phyloP scores from a whole-genome alignment of 2,113 vertebrate species.

The Actenoides hombroni region DNA sequence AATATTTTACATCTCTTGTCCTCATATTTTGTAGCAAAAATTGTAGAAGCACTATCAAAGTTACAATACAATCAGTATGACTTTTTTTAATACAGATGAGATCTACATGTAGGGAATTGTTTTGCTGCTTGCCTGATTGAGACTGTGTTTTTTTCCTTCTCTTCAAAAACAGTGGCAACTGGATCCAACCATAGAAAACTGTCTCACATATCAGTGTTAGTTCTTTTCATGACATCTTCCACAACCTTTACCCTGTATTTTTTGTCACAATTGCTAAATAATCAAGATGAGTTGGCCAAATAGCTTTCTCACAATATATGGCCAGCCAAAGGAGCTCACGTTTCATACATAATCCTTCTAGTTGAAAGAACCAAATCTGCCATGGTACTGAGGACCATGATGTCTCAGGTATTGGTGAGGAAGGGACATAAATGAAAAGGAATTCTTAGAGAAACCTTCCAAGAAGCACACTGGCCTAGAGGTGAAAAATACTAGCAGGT shows the following conservation, averaged over 20 bases:
- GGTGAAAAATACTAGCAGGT: neutral
- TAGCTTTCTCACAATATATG: neutral
- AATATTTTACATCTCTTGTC: neutral
- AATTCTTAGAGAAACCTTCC: neutral
- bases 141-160: neutral
- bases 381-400: neutral
- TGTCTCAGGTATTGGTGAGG: neutral
- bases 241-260: neutral
- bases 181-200: neutral
- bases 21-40: neutral
- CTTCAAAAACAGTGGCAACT: neutral
- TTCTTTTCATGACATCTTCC: neutral
- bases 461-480: neutral
- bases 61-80: neutral
- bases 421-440: neutral
- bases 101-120: neutral
- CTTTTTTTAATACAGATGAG: neutral
- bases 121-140: neutral
- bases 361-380: neutral
- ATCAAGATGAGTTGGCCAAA: neutral
- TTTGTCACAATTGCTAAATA: neutral
- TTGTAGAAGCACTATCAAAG: neutral
- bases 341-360: neutral
- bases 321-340: neutral
- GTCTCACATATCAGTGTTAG: neutral